A percentile compares a stretch with the other conserved stretches of the same genome.
phyloP scores from a whole-genome alignment of 35 echinoderm and acorn worm species.

The Heliocidaris tuberculata region DNA sequence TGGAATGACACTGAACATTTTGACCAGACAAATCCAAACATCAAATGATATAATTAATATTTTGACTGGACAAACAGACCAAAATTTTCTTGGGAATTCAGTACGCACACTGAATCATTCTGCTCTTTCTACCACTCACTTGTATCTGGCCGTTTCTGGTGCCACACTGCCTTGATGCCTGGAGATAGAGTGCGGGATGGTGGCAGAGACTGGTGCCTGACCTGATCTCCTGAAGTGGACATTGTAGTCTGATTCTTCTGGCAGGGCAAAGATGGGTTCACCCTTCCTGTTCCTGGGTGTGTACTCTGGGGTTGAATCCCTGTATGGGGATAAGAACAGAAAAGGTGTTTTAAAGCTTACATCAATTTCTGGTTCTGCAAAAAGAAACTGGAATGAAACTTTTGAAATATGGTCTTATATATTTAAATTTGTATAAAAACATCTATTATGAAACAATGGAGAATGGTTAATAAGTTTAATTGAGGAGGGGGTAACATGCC shows the following conservation, averaged over 20 bases:
- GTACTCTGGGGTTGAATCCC: slow-evolving; percentile 55
- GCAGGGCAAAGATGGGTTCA: slow-evolving; percentile 66
- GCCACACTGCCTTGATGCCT: background rate
- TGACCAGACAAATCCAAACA: too few relatives aligned
- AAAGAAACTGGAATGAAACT: too few relatives aligned
- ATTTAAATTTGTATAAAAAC: too few relatives aligned
- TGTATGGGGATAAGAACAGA: background rate
- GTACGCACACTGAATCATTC: background rate
- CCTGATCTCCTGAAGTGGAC: slow-evolving; percentile 59
- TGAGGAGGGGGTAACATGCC: too few relatives aligned
- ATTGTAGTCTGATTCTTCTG: slow-evolving; percentile 70
- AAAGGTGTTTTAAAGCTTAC: background rate
- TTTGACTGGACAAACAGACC: background rate
- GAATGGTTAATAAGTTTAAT: too few relatives aligned
- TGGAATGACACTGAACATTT: too few relatives aligned
- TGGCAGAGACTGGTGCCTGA: background rate
- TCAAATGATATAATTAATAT: too few relatives aligned
- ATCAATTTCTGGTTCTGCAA: too few relatives aligned
- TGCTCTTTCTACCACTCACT: slow-evolving; percentile 47
- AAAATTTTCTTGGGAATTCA: background rate
- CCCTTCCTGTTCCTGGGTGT: slow-evolving; percentile 67
- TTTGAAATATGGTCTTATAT: too few relatives aligned
- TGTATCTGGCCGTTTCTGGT: slow-evolving; percentile 55
- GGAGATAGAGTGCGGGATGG: slow-evolving; percentile 61
- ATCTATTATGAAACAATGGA: too few relatives aligned